Percentiles rank a stretch among this genome's conserved stretches.
These are phyloP conservation scores for Protaetia brevitarsis DNA, from an alignment of 1,140 invertebrate genomes.

Conservation along the genomic window DNA sequence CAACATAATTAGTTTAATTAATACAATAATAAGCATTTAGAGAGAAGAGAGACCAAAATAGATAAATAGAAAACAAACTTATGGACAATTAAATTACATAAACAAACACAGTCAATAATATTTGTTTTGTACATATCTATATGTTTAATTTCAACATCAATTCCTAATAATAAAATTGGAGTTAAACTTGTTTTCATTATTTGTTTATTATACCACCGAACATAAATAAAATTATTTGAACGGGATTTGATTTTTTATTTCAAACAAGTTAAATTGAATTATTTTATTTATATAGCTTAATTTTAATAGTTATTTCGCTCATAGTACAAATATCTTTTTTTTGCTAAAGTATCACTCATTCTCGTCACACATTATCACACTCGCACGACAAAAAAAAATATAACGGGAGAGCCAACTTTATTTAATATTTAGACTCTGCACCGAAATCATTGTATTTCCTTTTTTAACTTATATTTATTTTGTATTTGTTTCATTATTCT, in stretches of 20 bases:
- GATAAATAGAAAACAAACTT: background rate
- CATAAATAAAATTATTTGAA: background rate
- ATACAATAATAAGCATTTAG: background rate
- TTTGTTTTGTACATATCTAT: slow-evolving; percentile 9
- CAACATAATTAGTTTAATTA: background rate
- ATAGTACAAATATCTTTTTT: background rate
- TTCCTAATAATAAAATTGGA: no score
- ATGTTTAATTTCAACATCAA: no score
- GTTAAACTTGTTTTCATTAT: background rate
- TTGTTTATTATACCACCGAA: background rate
- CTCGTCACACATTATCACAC: background rate
- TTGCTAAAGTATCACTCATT: background rate
- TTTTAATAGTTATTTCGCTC: slow-evolving; percentile 4
- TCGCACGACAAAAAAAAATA: slow-evolving; percentile 1
- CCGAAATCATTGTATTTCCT: slow-evolving; percentile 4
- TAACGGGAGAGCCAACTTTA: slow-evolving; percentile 6
- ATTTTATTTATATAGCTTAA: background rate
- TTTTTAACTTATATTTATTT: background rate
- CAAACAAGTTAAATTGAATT: background rate
- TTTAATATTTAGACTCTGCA: background rate
- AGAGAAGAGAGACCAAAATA: background rate
- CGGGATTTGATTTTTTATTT: slow-evolving; percentile 6
- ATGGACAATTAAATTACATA: slow-evolving; percentile 4
- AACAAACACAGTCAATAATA: slow-evolving; percentile 15
- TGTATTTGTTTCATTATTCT: background rate